These are phyloP conservation scores for Bradypus variegatus DNA, from an alignment of 2,797 vertebrate genomes.

Conservation along the genomic window DNA sequence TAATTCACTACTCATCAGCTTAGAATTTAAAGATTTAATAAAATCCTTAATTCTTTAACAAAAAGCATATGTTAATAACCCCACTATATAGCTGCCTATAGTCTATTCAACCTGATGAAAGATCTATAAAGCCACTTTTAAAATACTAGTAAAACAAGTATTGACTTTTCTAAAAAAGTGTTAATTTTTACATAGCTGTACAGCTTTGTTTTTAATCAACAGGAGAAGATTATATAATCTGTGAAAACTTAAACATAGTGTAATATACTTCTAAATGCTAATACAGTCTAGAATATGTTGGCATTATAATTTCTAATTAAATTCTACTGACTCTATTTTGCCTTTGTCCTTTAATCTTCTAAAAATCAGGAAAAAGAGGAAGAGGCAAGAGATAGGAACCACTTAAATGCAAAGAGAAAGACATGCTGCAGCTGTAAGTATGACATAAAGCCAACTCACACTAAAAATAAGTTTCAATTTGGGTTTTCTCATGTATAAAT, in stretches of 20 bases:
- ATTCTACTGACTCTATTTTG: conserved; percentile 2
- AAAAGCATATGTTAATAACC: background rate
- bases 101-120: background rate
- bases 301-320: background rate
- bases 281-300: background rate
- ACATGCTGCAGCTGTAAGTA: conserved; percentile 31
- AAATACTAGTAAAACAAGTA: conserved; percentile 1
- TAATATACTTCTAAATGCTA: background rate
- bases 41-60: conserved; percentile 18
- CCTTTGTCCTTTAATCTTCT: conserved; percentile 20
- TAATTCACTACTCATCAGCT: conserved; percentile 22
- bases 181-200: background rate
- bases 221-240: background rate
- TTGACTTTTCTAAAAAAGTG: background rate
- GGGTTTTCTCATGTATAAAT: conserved; percentile 45
- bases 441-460: conserved; percentile 29
- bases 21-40: background rate
- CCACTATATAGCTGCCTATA: background rate
- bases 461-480: conserved; percentile 54
- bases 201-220: conserved; percentile 23
- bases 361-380: background rate
- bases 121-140: background rate
- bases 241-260: conserved; percentile 12
- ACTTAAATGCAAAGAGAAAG: conserved; percentile 41
- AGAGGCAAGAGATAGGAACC: background rate